Base-by-base conservation (phyloP, 2,888 invertebrate genomes). In the Aricia artaxerxes region DNA sequence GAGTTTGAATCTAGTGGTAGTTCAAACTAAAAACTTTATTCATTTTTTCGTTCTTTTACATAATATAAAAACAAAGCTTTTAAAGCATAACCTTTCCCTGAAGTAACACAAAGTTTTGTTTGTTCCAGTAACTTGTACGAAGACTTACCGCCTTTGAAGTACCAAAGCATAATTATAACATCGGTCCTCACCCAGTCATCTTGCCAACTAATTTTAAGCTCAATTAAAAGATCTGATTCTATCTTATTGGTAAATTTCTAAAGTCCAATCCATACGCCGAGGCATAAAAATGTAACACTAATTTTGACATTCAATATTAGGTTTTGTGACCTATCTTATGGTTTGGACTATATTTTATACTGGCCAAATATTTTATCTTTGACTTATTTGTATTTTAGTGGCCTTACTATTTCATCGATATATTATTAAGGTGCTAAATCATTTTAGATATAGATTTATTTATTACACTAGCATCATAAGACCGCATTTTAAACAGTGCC, bases 141-240 rank as follows among this genome's bases (percentile, higher is more conserved):
- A 78, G 79, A 44, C 73, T 82, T 82, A 80, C 83, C 83, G 85
- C 86, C 86, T 84, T 83, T 85, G 85, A 85, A 83, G 85, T 88
- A 88, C 92, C 92, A 92, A 92, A 92, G 92, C 87, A 84, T 87
- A 84, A 83, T 84, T 81, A 82, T 82, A 82, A 81, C 82, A 81
- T 79, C 79, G 82, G 57, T 73, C 73, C 60, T 73, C 78, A 78
- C 24, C 73, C 72, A 78, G 78, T 73, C 78, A 78, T 78, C 78
- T 78, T 78, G 78, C 78, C 78, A 78, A 78, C 1, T 78, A 60
- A 73, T 78, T 78, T 73, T 60, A 73, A 35, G 72, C 78, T 72
- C 53, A 49, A 38, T 38, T 53, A n/a, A 24, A 73, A 79, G 80
- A 78, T 77, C 61, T 61, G 73, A 78, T 38, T 79, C 73, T 76